Conservation (phyloP, 2,888 invertebrate genomes). For the Phlogophora meticulosa region DNA sequence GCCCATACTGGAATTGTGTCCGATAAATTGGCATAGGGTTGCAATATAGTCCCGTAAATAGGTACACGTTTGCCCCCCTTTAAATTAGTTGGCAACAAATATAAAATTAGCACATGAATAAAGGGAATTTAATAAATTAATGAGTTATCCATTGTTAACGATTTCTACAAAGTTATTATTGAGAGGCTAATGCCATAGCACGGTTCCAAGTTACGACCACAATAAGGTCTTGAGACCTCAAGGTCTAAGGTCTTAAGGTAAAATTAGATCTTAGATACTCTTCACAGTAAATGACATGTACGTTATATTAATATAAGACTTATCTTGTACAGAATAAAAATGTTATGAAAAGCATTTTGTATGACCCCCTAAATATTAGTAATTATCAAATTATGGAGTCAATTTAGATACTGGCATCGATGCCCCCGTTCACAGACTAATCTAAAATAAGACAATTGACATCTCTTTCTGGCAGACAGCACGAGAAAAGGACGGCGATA, state of each 20-base stretch:
- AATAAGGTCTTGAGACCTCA: neutral
- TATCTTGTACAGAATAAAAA: conserved; percentile 41
- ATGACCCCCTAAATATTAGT: conserved; percentile 12
- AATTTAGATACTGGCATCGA: conserved; percentile 25
- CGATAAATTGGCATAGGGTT: neutral
- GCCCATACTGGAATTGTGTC: neutral
- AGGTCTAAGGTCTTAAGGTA: neutral
- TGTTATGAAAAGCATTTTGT: conserved; percentile 35
- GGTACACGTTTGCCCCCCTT: conserved; percentile 3
- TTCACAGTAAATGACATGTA: conserved; percentile 36
- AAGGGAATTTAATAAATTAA: conserved; percentile 35
- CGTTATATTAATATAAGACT: conserved; percentile 25
- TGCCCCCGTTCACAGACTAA: too few species aligned
- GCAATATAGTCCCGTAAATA: neutral
- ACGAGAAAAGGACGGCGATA: too few species aligned
- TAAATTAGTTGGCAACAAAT: neutral
- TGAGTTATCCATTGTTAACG: conserved; percentile 28
- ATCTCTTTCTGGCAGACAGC: too few species aligned
- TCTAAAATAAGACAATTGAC: too few species aligned
- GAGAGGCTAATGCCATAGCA: conserved; percentile 41
- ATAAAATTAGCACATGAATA: conserved; percentile 33
- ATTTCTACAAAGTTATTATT: conserved; percentile 41
- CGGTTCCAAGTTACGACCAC: conserved; percentile 1
- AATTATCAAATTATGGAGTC: conserved; percentile 25
- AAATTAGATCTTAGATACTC: conserved; percentile 4